Evolutionary conservation across 2,888 invertebrate species (phyloP).

Genomic region (Drosophila subsilvestris): DNA sequence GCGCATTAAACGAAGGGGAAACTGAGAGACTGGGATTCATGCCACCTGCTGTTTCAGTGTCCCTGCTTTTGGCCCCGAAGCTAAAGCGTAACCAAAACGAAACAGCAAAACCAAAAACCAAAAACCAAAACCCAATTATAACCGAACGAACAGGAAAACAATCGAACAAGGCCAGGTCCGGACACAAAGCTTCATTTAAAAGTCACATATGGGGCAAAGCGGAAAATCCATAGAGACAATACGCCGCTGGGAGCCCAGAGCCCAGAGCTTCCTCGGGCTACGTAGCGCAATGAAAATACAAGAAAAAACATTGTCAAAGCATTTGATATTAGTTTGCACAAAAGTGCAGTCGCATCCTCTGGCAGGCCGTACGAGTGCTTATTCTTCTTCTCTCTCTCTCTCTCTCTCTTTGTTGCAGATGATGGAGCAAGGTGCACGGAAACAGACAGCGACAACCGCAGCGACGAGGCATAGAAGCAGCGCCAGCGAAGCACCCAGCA

Average conservation of each 20-base stretch:
- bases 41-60: slow-evolving; percentile 23
- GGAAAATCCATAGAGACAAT: neutral
- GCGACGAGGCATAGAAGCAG: slow-evolving; percentile 34
- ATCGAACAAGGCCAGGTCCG: neutral
- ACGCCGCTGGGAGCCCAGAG: neutral
- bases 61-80: neutral
- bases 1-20: neutral
- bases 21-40: slow-evolving; percentile 14
- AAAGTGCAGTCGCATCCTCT: slow-evolving; percentile 29
- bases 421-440: slow-evolving; percentile 62
- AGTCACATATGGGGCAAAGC: neutral
- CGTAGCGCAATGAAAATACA: neutral
- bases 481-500: slow-evolving; percentile 49
- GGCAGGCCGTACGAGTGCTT: too few relatives aligned
- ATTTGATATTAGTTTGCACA: slow-evolving; percentile 53
- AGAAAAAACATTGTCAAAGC: slow-evolving; percentile 42
- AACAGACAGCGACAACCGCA: slow-evolving; percentile 53
- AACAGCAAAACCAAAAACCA: neutral
- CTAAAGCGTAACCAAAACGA: neutral
- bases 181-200: neutral
- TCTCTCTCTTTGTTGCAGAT: slow-evolving; percentile 43
- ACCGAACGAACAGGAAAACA: neutral
- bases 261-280: too few relatives aligned
- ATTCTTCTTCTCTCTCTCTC: too few relatives aligned
- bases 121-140: neutral